A percentile compares a stretch with the other conserved stretches of the same genome.
Evolutionary conservation across 2,113 vertebrate species (phyloP).

Genomic region (Phaethon lepturus): DNA sequence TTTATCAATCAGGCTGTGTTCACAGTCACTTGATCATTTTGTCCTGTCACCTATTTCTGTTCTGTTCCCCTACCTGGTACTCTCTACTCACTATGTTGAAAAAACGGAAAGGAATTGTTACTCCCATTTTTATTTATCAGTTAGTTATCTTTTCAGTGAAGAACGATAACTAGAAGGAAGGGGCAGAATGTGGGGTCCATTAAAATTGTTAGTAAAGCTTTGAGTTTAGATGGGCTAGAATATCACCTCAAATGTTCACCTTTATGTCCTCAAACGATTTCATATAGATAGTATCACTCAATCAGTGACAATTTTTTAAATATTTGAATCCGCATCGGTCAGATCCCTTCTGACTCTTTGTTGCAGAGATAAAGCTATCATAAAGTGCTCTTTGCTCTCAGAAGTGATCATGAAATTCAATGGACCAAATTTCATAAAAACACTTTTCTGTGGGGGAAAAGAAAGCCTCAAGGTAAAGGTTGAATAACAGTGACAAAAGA

Average conservation of each 20-base stretch:
- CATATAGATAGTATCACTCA: background rate
- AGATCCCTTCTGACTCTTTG: slow-evolving; percentile 1
- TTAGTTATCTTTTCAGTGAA: background rate
- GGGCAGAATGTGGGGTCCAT: background rate
- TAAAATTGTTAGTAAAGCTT: background rate
- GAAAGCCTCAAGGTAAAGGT: slow-evolving; percentile 57
- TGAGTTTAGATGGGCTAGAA: background rate
- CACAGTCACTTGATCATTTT: background rate
- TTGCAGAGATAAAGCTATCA: slow-evolving; percentile 44
- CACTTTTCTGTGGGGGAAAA: slow-evolving; percentile 41
- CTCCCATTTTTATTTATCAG: background rate
- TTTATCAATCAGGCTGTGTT: background rate
- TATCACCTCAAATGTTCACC: background rate
- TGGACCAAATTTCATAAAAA: slow-evolving; percentile 32
- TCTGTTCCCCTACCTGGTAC: background rate
- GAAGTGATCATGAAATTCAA: slow-evolving; percentile 50
- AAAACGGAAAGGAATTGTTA: background rate
- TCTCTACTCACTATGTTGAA: background rate
- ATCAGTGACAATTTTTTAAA: background rate
- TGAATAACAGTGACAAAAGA: slow-evolving; percentile 62
- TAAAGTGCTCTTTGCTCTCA: slow-evolving; percentile 35
- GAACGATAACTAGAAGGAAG: background rate
- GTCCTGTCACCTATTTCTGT: background rate
- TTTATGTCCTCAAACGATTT: background rate
- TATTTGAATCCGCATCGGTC: background rate